Percentiles rank a stretch among this genome's conserved stretches.
Conservation (phyloP, 2,113 vertebrate species). For the Tupaia tana region DNA sequence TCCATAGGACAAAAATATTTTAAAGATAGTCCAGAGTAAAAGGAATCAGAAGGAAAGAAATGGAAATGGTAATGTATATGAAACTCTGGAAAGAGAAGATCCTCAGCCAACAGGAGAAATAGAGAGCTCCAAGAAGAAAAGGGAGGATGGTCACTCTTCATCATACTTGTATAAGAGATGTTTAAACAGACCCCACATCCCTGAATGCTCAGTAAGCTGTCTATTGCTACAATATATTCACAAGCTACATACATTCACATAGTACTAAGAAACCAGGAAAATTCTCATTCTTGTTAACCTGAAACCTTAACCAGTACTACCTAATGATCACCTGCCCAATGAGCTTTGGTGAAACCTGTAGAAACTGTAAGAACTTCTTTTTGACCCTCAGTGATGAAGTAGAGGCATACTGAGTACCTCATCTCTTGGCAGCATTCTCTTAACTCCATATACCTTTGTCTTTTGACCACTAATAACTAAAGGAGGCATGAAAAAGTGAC, state of each 20-base stretch:
- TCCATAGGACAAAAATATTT: background rate
- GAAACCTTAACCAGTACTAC: background rate
- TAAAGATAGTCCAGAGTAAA: background rate
- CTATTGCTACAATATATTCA: background rate
- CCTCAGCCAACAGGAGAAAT: background rate
- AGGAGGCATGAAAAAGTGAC: background rate
- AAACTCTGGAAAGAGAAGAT: background rate
- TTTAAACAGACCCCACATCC: background rate
- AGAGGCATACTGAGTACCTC: background rate
- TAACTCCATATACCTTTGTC: background rate
- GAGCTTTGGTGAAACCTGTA: background rate
- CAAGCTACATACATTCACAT: background rate
- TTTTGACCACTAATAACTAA: background rate
- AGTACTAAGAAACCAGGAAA: background rate
- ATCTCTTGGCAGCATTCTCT: background rate
- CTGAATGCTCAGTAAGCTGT: background rate
- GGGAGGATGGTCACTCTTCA: background rate
- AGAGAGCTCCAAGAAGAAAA: slow-evolving; percentile 17
- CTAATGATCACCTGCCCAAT: background rate
- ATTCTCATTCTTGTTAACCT: background rate
- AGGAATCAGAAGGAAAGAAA: slow-evolving; percentile 3
- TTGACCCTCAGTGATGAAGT: background rate
- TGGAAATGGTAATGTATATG: background rate
- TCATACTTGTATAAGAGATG: background rate
- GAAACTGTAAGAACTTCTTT: background rate